Base-by-base conservation (phyloP, 2,888 invertebrate species). In the Heteropelma amictum region DNA sequence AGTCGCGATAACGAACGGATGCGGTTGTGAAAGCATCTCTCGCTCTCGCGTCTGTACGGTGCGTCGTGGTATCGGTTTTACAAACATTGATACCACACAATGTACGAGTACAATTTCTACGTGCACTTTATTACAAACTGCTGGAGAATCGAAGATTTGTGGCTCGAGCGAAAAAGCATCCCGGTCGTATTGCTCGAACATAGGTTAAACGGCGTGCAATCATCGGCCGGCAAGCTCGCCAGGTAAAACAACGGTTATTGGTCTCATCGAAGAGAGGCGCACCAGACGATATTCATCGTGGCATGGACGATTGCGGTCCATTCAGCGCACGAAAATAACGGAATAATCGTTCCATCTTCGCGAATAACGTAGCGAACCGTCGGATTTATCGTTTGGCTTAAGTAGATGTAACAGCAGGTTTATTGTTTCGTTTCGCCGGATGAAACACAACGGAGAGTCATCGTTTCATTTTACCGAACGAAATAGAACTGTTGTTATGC, bases 1-100 rank as follows among this genome's bases (percentile, higher is more conserved):
- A 74, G 74, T 28, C 21, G 51, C 64, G 74, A 74, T 74, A 74
- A 74, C 74, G 74, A 74, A 74, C 70, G 69, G 74, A 74, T 70
- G 74, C 74, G 74, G 69, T 74, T 74, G 74, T 74, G 74, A 74
- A 74, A 74, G 74, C 74, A 58, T 60, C 74, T 60, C 49, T n/a
- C 4, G 47, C 47, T 49, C 56, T 53, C 61, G 45, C 7, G 40
- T 45, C 53, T 10, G 40, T 30, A 19, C 47, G 38, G 17, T 69
- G 56, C 65, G 10, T 33, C 19, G 65, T 54, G 21, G 28, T 69
- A 54, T 47, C 45, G 56, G 51, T 58, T 51, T 45, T 73, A 58
- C 45, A 63, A 69, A 35, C 73, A 64, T 33, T 51, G 21, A 42
- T 35, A 30, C 42, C 42, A 63, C 17, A 19, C 4, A 21, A 30